Evolutionary conservation across 2,797 vertebrate species (phyloP).

Genomic region (Eulemur rubriventer): DNA sequence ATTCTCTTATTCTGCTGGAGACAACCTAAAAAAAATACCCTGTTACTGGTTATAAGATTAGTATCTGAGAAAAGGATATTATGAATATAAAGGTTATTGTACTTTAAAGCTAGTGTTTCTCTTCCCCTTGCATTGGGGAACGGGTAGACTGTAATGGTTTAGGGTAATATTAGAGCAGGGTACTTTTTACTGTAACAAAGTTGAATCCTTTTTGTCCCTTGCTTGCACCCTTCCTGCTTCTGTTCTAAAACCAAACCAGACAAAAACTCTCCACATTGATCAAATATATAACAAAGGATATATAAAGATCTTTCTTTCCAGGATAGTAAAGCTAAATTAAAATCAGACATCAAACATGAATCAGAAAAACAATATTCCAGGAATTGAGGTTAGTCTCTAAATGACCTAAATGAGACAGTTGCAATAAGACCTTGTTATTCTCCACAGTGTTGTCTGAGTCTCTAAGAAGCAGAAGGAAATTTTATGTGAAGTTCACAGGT

Average conservation of each 20-base stretch:
- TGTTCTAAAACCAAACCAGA: constrained; percentile 36
- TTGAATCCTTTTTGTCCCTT: background rate
- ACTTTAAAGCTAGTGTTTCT: background rate
- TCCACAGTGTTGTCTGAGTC: background rate
- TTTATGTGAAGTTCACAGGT: background rate
- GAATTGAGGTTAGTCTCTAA: constrained; percentile 17
- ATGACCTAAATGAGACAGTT: background rate
- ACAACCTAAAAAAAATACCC: background rate
- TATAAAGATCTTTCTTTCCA: constrained; percentile 3
- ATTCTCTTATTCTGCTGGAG: background rate
- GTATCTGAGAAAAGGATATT: background rate
- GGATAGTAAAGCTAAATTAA: constrained; percentile 26
- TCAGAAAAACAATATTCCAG: constrained; percentile 15
- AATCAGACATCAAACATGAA: background rate
- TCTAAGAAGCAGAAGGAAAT: background rate
- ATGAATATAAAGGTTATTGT: background rate
- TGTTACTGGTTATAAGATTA: background rate
- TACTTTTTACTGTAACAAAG: background rate
- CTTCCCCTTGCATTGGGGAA: background rate
- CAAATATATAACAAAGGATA: constrained; percentile 1
- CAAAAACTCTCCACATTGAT: background rate
- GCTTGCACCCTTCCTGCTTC: background rate
- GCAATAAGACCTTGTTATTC: background rate
- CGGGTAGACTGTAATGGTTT: background rate
- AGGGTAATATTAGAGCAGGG: background rate